Conservation (phyloP, 2,113 vertebrate genomes). For the Raja brachyura region DNA sequence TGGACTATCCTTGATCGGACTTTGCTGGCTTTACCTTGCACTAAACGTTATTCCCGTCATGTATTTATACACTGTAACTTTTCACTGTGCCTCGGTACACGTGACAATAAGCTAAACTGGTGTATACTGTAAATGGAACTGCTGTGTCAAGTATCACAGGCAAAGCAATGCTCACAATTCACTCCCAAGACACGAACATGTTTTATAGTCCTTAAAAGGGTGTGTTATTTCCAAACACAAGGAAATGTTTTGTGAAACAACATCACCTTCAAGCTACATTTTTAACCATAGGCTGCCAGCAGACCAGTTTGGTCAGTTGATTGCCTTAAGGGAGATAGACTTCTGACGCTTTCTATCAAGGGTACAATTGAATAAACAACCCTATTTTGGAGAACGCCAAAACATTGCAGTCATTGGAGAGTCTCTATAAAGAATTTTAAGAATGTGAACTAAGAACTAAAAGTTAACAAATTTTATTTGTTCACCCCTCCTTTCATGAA, state of each 20-base stretch:
- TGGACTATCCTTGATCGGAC: no score
- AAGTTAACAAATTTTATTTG: background rate
- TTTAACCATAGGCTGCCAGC: background rate
- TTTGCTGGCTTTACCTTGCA: no score
- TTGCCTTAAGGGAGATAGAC: background rate
- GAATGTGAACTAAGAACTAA: background rate
- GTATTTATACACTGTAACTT: no score
- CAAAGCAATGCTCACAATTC: no score
- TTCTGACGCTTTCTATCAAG: no score
- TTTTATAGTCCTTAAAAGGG: no score
- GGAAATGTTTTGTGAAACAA: background rate
- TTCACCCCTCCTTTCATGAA: background rate
- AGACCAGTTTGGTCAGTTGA: background rate
- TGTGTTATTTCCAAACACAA: background rate
- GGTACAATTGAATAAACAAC: background rate
- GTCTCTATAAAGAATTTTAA: background rate
- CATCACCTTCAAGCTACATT: background rate
- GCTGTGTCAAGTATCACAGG: no score
- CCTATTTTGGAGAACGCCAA: background rate
- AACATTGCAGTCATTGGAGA: background rate
- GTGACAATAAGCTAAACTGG: no score
- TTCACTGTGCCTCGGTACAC: no score
- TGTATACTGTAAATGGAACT: no score
- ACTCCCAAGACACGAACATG: no score
- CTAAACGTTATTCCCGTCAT: no score